Conservation (phyloP, 2,888 invertebrate genomes). For the Pheosia gnoma region DNA sequence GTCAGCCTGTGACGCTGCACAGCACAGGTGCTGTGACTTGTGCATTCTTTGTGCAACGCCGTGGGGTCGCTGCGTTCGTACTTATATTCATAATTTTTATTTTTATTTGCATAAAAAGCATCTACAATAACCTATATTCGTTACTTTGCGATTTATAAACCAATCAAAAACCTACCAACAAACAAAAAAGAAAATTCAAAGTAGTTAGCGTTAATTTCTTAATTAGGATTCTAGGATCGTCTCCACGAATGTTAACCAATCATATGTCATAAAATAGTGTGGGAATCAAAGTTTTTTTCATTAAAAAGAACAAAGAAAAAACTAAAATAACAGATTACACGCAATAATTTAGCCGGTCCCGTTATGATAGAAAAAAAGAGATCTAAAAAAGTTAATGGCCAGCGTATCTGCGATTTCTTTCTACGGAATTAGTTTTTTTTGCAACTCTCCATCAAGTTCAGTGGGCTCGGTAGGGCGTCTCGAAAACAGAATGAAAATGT, state of each 20-base stretch:
- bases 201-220: neutral
- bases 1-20: slow-evolving; percentile 27
- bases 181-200: no score
- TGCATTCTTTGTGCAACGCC: slow-evolving; percentile 65
- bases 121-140: neutral
- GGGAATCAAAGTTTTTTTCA: slow-evolving; percentile 63
- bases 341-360: slow-evolving; percentile 76
- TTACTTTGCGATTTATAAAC: neutral
- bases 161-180: no score
- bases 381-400: slow-evolving; percentile 70
- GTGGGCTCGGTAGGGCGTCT: slow-evolving; percentile 68
- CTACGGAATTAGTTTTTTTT: slow-evolving; percentile 51
- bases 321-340: slow-evolving; percentile 72
- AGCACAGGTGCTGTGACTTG: slow-evolving; percentile 75
- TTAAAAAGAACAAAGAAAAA: slow-evolving; percentile 61
- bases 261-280: slow-evolving; percentile 58
- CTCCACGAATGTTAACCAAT: slow-evolving; percentile 31
- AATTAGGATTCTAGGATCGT: neutral
- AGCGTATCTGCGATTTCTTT: slow-evolving; percentile 75
- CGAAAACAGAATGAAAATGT: slow-evolving; percentile 21
- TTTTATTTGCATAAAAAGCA: neutral
- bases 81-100: slow-evolving; percentile 33
- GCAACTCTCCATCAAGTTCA: slow-evolving; percentile 66
- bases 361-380: slow-evolving; percentile 66
- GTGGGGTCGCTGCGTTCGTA: slow-evolving; percentile 43